Base-by-base conservation (phyloP, 2,797 vertebrate genomes). In the Aotus griseimembra region DNA sequence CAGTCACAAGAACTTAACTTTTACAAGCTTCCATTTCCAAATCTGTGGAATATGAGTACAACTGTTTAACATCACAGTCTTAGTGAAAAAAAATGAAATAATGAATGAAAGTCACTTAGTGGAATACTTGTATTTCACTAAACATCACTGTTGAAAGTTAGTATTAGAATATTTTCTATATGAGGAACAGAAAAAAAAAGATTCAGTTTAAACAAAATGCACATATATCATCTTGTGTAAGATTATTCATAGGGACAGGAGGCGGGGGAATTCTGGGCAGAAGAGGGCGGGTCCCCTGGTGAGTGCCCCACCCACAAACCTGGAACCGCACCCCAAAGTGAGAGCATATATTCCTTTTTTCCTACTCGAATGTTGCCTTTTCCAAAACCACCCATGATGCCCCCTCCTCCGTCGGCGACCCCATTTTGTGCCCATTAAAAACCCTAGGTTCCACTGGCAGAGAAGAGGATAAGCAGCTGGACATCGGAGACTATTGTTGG, bases 381-480 rank as follows among this genome's bases (percentile, higher is more conserved):
- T 67, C 33, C 33, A n/a, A 64, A 67, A 67, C 33, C 64, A 67
- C 33, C 15, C 64, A n/a, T 67, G 33, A 67, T 7, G 6, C 30
- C 28, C 61, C 14, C 2, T 1, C 1, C 15, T 4, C 33, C 1
- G 1, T 33, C 4, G 1, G 64, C 15, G 8, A 14, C 33, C 15
- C 15, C 33, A 67, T 67, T 17, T 33, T n/a, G 3, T 67, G 33
- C 33, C 7, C 15, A 19, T 67, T 67, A 4, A 67, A n/a, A 67
- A n/a, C 33, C 15, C 4, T 8, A 19, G 7, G 33, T 33, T 67
- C 15, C 7, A 4, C 64, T 67, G 64, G 64, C 33, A n/a, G 64
- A 67, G 33, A 67, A 67, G 33, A 9, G 15, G 15, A 67, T 33
- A 67, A n/a, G 64, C 15, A 67, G 15, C 33, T n/a, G 33, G 64